These are phyloP conservation scores for Lathronympha strigana DNA, from an alignment of 2,888 invertebrate species.

Conservation along the genomic window DNA sequence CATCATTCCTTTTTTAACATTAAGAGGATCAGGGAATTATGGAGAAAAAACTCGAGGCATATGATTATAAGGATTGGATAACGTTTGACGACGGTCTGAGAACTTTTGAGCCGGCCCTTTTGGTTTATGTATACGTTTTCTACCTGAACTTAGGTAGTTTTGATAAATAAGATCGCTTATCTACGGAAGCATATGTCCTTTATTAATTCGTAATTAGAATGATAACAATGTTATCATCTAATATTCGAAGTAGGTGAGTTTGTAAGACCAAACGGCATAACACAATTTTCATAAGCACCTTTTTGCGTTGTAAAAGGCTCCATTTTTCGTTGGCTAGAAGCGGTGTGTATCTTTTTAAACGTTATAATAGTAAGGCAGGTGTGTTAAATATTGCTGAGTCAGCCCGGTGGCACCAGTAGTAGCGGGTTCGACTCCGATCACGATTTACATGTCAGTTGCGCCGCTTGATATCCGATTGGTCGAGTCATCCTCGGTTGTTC, in stretches of 20 bases:
- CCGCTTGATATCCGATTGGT: conserved; percentile 81
- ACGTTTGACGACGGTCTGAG: conserved; percentile 80
- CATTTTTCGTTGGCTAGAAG: conserved; percentile 6
- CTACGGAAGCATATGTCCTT: conserved; percentile 41
- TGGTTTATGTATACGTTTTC: conserved; percentile 42
- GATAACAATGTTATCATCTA: conserved; percentile 57
- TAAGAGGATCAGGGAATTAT: conserved; percentile 81
- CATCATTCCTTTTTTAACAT: conserved; percentile 77
- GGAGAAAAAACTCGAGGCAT: conserved; percentile 60
- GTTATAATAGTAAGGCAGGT: conserved; percentile 65
- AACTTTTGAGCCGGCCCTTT: conserved; percentile 58
- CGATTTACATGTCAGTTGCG: conserved; percentile 82
- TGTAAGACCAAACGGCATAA: neutral
- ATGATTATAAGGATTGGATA: conserved; percentile 80
- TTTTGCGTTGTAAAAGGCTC: neutral
- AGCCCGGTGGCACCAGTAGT: conserved; percentile 81
- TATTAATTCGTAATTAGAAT: conserved; percentile 63
- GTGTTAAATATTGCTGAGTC: conserved; percentile 75
- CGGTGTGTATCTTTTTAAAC: conserved; percentile 9
- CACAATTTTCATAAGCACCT: neutral
- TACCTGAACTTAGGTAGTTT: conserved; percentile 35
- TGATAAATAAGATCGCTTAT: conserved; percentile 31
- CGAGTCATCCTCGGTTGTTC: conserved; percentile 68
- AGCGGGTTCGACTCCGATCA: conserved; percentile 78
- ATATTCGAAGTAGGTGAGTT: conserved; percentile 43